Percentiles rank a stretch among this genome's conserved stretches.
These are phyloP conservation scores for Avahi laniger DNA, from an alignment of 2,797 vertebrate genomes.

Conservation along the genomic window DNA sequence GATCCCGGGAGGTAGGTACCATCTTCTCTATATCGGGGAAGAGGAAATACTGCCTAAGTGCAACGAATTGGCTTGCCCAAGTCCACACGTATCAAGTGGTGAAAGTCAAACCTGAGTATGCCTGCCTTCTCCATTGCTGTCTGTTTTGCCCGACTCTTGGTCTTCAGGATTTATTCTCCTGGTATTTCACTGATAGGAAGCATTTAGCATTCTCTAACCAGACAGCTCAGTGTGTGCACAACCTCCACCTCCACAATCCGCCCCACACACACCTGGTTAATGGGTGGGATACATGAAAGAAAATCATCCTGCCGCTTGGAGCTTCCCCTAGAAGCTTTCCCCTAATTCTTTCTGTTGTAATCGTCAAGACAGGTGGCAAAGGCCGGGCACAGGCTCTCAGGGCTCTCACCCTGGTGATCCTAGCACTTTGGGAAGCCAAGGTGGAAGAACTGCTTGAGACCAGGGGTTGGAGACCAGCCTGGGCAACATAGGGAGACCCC, in stretches of 20 bases:
- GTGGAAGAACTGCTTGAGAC: not conserved
- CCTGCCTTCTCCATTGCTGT: not conserved
- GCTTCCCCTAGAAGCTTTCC: not conserved
- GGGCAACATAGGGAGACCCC: not conserved
- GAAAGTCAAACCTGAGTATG: not conserved
- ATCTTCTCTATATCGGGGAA: not conserved
- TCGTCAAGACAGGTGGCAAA: not conserved
- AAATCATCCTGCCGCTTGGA: not conserved
- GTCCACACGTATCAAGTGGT: not conserved
- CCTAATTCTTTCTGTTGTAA: slow-evolving; percentile 14
- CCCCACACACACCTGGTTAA: not conserved
- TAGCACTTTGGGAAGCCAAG: not conserved
- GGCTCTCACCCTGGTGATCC: too few relatives aligned
- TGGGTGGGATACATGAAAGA: not conserved
- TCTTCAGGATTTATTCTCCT: not conserved
- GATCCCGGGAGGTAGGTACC: not conserved
- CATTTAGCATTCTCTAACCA: not conserved
- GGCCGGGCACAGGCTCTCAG: not conserved
- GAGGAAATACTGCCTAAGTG: not conserved
- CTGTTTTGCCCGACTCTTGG: not conserved
- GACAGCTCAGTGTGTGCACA: not conserved
- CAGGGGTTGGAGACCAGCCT: not conserved
- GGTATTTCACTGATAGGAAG: not conserved
- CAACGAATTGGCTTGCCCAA: not conserved
- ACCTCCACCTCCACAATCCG: accelerated